Base-by-base conservation (phyloP, 2,888 invertebrate species). In the Dolomedes plantarius region DNA sequence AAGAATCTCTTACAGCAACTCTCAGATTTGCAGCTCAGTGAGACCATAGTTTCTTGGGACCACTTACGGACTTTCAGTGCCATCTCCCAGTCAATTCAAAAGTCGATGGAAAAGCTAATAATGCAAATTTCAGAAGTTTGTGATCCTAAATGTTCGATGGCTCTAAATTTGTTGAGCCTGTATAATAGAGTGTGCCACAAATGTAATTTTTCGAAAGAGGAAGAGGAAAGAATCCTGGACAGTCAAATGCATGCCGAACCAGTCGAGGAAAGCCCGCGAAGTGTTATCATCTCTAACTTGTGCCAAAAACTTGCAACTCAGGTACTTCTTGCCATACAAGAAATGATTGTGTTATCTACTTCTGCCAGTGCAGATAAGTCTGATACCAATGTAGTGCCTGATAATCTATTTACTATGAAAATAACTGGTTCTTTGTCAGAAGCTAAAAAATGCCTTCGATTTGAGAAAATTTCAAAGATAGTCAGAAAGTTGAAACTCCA, bases 231-330 rank as follows among this genome's bases (percentile, higher is more conserved):
- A 23, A 56, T 56, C 5, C 1, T 56, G 56, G 56, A 23, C 5
- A 56, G 23, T 11, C 56, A 56, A 23, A 56, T 56, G 56, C 3
- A 1, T 19, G 56, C 1, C 5, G 56, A 23, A 16, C 5, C 56
- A 23, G 23, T 23, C 0, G 16, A 56, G 23, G 56, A 56, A 56
- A 56, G 6, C 56, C 23, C n/a, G 56, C 56, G 23, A 56, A 56
- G 56, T 56, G 3, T 3, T 6, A 23, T 23, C 5, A 23, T 56
- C 5, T 23, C 23, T 23, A 23, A 23, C 1, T 56, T 69, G 28
- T 29, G 68, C n/a, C 76, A 78, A 28, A 67, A 74, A 29, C 73
- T 85, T 32, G 56, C 64, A 5, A 78, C 32, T 23, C 67, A 85
- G 39, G 46, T 85, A 6, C 41, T 85, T 23, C 23, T 85, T 6